Percentiles rank a stretch among this genome's conserved stretches.
Evolutionary conservation across 1,140 invertebrate species (phyloP).

Genomic region (Drosophila pectinifera): DNA sequence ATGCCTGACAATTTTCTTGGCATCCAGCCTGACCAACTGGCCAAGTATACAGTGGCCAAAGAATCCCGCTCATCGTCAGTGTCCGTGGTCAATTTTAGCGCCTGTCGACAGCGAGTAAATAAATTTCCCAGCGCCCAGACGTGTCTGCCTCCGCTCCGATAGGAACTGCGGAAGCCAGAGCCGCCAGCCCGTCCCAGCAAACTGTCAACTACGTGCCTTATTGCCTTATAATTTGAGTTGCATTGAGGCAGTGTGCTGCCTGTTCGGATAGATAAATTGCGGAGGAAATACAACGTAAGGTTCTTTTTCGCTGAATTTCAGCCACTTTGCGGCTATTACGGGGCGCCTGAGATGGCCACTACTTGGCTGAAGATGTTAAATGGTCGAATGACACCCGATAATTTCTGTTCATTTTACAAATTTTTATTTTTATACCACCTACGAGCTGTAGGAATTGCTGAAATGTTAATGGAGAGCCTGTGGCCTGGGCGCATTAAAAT

Average conservation of each 20-base stretch:
- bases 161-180: conserved; percentile 16
- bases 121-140: conserved; percentile 60
- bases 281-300: conserved; percentile 24
- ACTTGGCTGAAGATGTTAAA: conserved; percentile 44
- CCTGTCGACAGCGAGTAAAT: conserved; percentile 62
- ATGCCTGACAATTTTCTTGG: conserved; percentile 16
- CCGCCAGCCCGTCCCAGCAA: conserved; percentile 6
- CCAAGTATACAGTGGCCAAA: conserved; percentile 14
- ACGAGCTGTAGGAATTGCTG: conserved; percentile 16
- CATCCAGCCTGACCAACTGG: neutral
- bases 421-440: conserved; percentile 21
- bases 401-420: conserved; percentile 20
- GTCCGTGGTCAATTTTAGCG: conserved; percentile 55
- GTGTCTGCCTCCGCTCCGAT: conserved; percentile 47
- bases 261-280: conserved; percentile 56
- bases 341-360: conserved; percentile 19
- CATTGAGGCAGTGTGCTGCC: conserved; percentile 36
- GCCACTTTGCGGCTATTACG: no score
- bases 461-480: conserved; percentile 35
- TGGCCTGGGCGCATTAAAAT: conserved; percentile 28
- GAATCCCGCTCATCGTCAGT: conserved; percentile 29
- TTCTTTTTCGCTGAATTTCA: neutral
- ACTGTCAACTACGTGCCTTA: conserved; percentile 67
- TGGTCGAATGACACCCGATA: conserved; percentile 21
- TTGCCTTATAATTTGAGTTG: conserved; percentile 72